Evolutionary conservation across 2,888 invertebrate species (phyloP), one percentile per base, ranked within the genome.

Genomic region (Heliothis peltigera): DNA sequence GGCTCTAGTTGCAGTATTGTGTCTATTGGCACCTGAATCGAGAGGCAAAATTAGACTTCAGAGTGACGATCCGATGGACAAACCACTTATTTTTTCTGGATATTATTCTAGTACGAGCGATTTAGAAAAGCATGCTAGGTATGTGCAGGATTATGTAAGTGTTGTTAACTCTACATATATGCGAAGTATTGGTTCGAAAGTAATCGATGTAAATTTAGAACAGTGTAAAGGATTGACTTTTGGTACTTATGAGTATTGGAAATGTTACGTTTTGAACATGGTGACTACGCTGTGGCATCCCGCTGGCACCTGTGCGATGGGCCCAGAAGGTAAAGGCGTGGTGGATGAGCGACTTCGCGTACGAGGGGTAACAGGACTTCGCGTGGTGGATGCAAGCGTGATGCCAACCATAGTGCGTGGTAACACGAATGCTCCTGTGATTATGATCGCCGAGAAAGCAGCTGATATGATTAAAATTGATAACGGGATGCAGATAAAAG

Each of bases 381-480:
- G 96, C 48, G 96, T 97, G 0, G 96, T 96, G 0, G 96, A 96
- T 74, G 96, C 96, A 0, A 96, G 96, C 70, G 91, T 96, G 7
- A 96, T 96, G 95, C 96, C 96, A 0, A 87, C 87, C 19, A 94
- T 96, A 0, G 90, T 94, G 0, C 95, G 95, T 5, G 96, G 96
- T 0, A 96, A 96, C 70, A 95, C 95, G 0, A 95, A 96, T 68
- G 96, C 96, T 0, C 95, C 96, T 0, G 90, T 94, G 0, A 92
- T 96, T 10, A 96, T 96, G 96, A 95, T 96, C 15, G 96, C 94
- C 0, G 96, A 96, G 79, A 96, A 96, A 79, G 96, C 95, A 1
- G 60, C 79, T 0, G 80, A 79, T 55, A 64, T 81, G 61, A 80
- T 82, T 44, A 96, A 96, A 74, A 22, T 53, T 5, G 64, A 59